Percentiles rank a stretch among this genome's conserved stretches.
Evolutionary conservation across 2,113 vertebrate species (phyloP).

Genomic region (Psilopogon haemacephalus): DNA sequence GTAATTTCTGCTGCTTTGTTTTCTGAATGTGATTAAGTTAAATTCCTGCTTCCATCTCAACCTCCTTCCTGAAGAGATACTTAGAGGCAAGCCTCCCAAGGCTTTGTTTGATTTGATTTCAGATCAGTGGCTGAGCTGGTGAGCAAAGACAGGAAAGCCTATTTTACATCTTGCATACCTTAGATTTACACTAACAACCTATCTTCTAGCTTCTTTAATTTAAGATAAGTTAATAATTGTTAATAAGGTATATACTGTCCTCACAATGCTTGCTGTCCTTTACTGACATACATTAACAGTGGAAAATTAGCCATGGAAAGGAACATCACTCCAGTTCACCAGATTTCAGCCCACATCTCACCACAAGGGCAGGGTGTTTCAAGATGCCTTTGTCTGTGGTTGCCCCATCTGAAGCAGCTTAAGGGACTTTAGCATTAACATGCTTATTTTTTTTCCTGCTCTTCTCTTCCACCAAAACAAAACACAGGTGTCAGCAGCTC

Average conservation of each 20-base stretch:
- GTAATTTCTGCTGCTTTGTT: slow-evolving; percentile 56
- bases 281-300: fast-evolving
- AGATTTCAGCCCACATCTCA: background rate
- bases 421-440: background rate
- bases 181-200: background rate
- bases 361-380: background rate
- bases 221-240: background rate
- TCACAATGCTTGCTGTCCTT: background rate
- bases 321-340: background rate
- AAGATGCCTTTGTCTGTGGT: background rate
- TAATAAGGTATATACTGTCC: background rate
- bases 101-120: background rate
- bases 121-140: background rate
- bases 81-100: background rate
- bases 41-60: slow-evolving; percentile 24
- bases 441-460: fast-evolving
- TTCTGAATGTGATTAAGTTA: slow-evolving; percentile 33
- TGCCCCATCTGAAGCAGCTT: background rate
- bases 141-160: background rate
- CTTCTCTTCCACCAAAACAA: background rate
- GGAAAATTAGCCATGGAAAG: background rate
- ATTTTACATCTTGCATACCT: background rate
- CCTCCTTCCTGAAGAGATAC: background rate
- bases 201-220: background rate
- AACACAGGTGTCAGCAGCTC: background rate